Conservation (phyloP, 2,113 vertebrate species). For the Myxocyprinus asiaticus region DNA sequence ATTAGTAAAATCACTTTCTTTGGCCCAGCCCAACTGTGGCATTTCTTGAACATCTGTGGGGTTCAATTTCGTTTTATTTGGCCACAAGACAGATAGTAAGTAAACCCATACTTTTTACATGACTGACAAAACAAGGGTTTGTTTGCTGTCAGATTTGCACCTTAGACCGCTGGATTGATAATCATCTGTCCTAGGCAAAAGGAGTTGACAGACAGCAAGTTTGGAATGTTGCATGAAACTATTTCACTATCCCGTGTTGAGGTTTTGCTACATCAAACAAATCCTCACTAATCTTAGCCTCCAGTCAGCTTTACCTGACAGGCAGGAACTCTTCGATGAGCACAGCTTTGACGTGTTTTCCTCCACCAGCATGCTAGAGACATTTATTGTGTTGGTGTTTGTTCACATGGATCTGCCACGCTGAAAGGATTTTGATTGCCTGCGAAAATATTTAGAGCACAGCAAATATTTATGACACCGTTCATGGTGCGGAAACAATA, state of each 20-base stretch:
- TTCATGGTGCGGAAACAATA: constrained; percentile 74
- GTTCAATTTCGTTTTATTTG: constrained; percentile 22
- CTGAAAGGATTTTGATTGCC: constrained; percentile 76
- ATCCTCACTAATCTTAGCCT: constrained; percentile 71
- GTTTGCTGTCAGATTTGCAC: constrained; percentile 53
- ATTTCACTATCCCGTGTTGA: constrained; percentile 71
- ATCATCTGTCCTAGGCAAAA: constrained; percentile 65
- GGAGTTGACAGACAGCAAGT: constrained; percentile 69
- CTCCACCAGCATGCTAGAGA: constrained; percentile 62
- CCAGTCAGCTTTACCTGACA: constrained; percentile 73
- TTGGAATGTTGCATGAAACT: constrained; percentile 71
- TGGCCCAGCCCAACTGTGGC: too few species aligned
- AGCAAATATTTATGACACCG: constrained; percentile 76
- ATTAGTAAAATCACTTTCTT: constrained; percentile 16
- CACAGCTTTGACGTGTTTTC: constrained; percentile 67
- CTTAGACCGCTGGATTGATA: constrained; percentile 57
- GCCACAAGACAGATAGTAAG: neutral
- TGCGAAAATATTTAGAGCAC: constrained; percentile 75
- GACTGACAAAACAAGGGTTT: constrained; percentile 11
- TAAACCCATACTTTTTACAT: neutral
- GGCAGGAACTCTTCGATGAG: constrained; percentile 60
- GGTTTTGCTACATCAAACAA: constrained; percentile 71
- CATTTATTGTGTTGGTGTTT: constrained; percentile 69
- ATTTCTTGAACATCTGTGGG: constrained; percentile 7
- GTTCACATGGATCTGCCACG: constrained; percentile 65